These are phyloP conservation scores for Galeopsomyia nigrocyanea DNA, from an alignment of 2,888 invertebrate genomes.

Conservation along the genomic window DNA sequence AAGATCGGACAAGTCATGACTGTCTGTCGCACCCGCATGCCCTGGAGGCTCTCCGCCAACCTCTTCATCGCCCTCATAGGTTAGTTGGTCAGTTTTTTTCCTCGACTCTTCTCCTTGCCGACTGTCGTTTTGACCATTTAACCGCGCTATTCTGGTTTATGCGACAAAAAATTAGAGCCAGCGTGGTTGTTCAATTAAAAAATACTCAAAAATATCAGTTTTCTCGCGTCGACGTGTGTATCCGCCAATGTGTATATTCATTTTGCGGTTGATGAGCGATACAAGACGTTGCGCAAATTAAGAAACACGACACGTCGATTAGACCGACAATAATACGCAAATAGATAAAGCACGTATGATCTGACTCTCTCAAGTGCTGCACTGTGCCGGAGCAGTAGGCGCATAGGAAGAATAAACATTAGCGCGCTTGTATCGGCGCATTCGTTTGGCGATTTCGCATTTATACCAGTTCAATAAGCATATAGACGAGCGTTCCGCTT, in stretches of 20 bases:
- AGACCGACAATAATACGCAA: slow-evolving; percentile 31
- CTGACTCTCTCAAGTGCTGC: background rate
- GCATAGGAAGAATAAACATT: background rate
- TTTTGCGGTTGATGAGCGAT: slow-evolving; percentile 29
- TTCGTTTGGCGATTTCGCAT: background rate
- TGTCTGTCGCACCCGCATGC: slow-evolving; percentile 54
- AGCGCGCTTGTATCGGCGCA: too few relatives aligned
- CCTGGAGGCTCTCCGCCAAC: slow-evolving; percentile 56
- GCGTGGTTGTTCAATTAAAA: background rate
- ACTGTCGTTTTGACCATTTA: too few relatives aligned
- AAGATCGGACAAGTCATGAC: slow-evolving; percentile 58
- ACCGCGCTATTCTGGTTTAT: too few relatives aligned
- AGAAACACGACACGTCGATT: slow-evolving; percentile 34
- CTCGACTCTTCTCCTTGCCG: background rate
- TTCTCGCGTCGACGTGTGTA: background rate
- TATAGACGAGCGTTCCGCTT: too few relatives aligned
- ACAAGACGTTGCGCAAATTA: slow-evolving; percentile 19
- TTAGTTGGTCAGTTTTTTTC: slow-evolving; percentile 39
- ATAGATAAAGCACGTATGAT: slow-evolving; percentile 20
- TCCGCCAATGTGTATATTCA: too few relatives aligned
- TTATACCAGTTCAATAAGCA: background rate
- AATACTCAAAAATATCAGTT: background rate
- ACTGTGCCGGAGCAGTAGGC: too few relatives aligned
- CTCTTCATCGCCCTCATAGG: slow-evolving; percentile 52
- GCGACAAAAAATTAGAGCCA: background rate